A percentile compares a stretch with the other conserved stretches of the same genome.
phyloP scores from a whole-genome alignment of 2,113 vertebrate species.

The Pleuronectes platessa region DNA sequence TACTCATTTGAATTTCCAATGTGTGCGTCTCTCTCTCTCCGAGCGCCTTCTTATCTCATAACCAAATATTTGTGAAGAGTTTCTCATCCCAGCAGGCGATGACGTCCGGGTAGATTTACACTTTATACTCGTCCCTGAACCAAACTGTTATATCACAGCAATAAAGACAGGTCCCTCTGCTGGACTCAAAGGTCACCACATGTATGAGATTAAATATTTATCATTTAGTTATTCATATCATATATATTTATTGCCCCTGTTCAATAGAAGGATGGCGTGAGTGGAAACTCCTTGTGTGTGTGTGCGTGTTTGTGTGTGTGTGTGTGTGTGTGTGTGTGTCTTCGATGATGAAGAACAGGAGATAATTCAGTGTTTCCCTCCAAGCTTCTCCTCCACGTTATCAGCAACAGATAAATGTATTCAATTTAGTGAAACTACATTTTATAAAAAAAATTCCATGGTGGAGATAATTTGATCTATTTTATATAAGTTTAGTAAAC shows the following conservation, averaged over 20 bases:
- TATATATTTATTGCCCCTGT: neutral
- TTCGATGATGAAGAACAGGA: neutral
- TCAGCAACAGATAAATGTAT: neutral
- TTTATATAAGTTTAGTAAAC: no score
- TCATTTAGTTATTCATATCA: neutral
- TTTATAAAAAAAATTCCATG: neutral
- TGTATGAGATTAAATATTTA: neutral
- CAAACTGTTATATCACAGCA: neutral
- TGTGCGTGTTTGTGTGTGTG: neutral
- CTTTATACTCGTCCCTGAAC: slow-evolving; percentile 6
- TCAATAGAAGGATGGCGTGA: no score
- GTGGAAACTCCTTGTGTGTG: neutral
- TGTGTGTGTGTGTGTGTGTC: slow-evolving; percentile 8
- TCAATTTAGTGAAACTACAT: neutral
- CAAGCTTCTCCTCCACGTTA: neutral
- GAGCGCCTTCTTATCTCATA: slow-evolving; percentile 56
- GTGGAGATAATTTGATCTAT: neutral
- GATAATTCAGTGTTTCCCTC: neutral
- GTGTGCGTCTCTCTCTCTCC: neutral
- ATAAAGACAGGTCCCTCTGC: neutral
- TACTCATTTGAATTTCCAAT: neutral
- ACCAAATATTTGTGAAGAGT: slow-evolving; percentile 62
- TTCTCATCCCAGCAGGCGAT: neutral
- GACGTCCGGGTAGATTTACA: neutral
- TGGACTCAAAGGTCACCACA: slow-evolving; percentile 8